Percentiles rank a stretch among this genome's conserved stretches.
These are phyloP conservation scores for Apolygus lucorum DNA, from an alignment of 1,140 invertebrate genomes.

Conservation along the genomic window DNA sequence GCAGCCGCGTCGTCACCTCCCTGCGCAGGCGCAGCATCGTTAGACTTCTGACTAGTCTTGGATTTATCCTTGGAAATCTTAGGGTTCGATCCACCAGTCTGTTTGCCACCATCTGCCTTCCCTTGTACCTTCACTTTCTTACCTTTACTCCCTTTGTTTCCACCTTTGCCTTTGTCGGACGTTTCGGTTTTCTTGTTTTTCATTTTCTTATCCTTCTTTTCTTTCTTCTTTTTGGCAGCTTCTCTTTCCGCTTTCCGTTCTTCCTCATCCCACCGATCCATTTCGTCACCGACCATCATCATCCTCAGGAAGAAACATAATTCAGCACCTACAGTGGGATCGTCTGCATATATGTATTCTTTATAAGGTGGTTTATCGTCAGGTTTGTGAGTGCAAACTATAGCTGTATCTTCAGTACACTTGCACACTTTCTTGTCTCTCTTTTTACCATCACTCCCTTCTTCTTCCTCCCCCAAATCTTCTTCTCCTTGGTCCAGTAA, in stretches of 20 bases:
- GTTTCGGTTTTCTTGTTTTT: neutral
- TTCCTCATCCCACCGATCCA: neutral
- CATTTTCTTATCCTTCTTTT: neutral
- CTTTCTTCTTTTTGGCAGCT: neutral
- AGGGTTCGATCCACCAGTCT: too few species aligned
- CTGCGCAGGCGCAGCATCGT: too few species aligned
- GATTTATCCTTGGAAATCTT: too few species aligned
- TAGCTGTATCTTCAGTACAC: neutral
- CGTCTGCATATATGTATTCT: neutral
- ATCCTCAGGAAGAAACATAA: neutral
- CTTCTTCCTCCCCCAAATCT: neutral
- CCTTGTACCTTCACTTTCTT: too few species aligned
- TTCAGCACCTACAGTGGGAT: neutral
- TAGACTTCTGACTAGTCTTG: too few species aligned
- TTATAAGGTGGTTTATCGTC: neutral
- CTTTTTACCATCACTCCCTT: neutral
- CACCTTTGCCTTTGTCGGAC: neutral
- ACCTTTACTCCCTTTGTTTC: neutral
- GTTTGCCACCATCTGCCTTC: neutral
- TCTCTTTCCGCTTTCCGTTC: neutral
- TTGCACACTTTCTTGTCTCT: neutral
- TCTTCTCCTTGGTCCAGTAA: neutral
- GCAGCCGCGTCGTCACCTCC: too few species aligned
- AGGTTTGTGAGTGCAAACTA: neutral
- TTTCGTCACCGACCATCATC: neutral